Conservation (phyloP, 2,888 invertebrate genomes). For the Parthenolecanium corni region DNA sequence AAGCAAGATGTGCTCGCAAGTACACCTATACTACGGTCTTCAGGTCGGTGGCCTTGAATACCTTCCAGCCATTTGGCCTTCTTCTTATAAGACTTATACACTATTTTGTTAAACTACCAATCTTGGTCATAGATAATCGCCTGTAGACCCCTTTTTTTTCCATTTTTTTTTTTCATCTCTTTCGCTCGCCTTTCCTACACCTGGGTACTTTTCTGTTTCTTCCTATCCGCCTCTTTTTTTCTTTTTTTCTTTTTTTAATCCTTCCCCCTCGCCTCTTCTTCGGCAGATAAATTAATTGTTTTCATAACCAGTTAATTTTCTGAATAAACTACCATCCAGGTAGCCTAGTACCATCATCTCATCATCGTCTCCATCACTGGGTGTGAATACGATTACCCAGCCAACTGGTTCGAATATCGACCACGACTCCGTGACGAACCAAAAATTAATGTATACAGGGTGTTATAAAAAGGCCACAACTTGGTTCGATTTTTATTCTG, state of each 20-base stretch:
- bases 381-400: not conserved
- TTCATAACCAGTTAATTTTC: not conserved
- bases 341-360: not conserved
- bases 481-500: too few relatives aligned
- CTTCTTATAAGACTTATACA: too few relatives aligned
- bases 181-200: not conserved
- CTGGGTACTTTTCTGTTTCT: too few relatives aligned
- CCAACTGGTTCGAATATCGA: not conserved
- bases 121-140: slow-evolving; percentile 3
- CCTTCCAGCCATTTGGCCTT: slow-evolving; percentile 26
- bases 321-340: not conserved
- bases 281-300: not conserved
- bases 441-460: not conserved
- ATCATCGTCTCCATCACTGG: not conserved
- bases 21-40: not conserved
- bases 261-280: not conserved
- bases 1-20: not conserved
- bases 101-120: slow-evolving; percentile 1
- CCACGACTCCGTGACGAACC: not conserved
- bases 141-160: slow-evolving; percentile 5
- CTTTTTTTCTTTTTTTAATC: not conserved
- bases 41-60: slow-evolving; percentile 30
- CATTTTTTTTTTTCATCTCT: not conserved
- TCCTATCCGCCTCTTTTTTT: too few relatives aligned
- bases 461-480: too few relatives aligned